Evolutionary conservation across 2,888 invertebrate species (phyloP).

Genomic region (Lamellibrachia satsuma): DNA sequence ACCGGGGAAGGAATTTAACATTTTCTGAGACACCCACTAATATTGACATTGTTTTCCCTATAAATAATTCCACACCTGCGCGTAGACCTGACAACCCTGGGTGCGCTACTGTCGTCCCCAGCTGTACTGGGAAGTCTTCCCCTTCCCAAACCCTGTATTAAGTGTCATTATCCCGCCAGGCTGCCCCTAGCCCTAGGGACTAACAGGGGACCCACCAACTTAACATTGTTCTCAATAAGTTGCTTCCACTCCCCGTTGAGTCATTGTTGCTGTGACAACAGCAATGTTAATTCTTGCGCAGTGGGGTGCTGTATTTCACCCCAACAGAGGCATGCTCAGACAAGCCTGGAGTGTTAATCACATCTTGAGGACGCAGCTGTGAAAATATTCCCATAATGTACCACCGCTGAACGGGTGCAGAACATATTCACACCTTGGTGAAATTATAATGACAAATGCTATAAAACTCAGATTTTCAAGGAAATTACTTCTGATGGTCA

Average conservation of each 20-base stretch:
- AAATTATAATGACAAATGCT: constrained; percentile 10
- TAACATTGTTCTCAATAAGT: background rate
- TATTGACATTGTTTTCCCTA: too few species aligned
- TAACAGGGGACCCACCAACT: background rate
- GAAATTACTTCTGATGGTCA: background rate
- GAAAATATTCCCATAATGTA: background rate
- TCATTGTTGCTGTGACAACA: background rate
- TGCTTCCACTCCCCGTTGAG: background rate
- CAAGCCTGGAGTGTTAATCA: background rate
- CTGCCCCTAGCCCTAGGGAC: background rate
- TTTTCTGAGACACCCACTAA: too few species aligned
- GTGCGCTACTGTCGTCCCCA: background rate
- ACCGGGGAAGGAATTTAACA: too few species aligned
- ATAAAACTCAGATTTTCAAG: constrained; percentile 13
- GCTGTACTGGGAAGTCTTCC: background rate
- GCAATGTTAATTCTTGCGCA: background rate
- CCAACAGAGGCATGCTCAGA: background rate
- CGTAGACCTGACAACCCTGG: background rate
- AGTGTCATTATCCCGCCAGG: background rate
- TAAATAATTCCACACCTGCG: background rate
- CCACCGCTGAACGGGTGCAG: background rate
- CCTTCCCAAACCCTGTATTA: background rate
- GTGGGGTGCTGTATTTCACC: background rate
- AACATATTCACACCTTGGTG: background rate
- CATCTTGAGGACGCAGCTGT: background rate